Conservation (phyloP, 2,797 vertebrate species). For the Pelobates cultripes region DNA sequence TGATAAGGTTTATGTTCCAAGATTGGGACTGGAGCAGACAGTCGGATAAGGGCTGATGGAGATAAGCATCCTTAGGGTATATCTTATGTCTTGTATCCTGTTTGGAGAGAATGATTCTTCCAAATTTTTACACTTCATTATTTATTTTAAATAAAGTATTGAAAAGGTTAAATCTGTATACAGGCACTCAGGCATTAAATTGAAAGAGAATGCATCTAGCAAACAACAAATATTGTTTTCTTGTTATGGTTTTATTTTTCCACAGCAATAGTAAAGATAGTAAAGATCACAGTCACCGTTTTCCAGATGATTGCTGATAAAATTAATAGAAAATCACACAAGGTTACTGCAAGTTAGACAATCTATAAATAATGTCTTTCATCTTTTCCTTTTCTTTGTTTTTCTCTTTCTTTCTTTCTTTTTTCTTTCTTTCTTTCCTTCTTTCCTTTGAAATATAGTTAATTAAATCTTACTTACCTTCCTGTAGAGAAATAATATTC, state of each 20-base stretch:
- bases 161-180: background rate
- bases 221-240: background rate
- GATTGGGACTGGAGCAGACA: too few relatives aligned
- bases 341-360: background rate
- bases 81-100: background rate
- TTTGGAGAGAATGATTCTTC: background rate
- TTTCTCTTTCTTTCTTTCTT: too few relatives aligned
- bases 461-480: too few relatives aligned
- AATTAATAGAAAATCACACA: background rate
- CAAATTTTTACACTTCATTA: background rate
- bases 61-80: too few relatives aligned
- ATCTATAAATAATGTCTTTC: too few relatives aligned
- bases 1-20: too few relatives aligned
- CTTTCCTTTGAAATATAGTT: too few relatives aligned
- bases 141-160: conserved; percentile 4
- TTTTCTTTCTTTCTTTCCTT: too few relatives aligned
- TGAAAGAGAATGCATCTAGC: background rate
- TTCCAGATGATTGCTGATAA: background rate
- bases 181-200: conserved; percentile 14
- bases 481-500: too few relatives aligned
- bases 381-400: too few relatives aligned
- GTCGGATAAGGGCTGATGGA: too few relatives aligned
- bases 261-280: background rate
- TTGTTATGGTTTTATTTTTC: background rate
- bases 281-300: background rate